Conservation (phyloP, 1,140 invertebrate species). For the Trichomalopsis sarcophagae region DNA sequence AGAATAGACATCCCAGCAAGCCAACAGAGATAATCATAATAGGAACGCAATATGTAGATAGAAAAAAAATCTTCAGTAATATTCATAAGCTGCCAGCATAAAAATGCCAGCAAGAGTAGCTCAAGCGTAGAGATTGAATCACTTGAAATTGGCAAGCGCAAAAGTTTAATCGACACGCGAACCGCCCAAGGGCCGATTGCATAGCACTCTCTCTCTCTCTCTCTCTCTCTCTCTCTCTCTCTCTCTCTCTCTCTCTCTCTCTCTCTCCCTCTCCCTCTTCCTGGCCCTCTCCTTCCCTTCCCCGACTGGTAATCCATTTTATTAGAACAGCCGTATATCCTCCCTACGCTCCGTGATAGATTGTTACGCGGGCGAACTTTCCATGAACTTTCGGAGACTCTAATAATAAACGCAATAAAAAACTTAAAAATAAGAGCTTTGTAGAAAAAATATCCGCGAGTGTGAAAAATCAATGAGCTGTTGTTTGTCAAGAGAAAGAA, state of each 20-base stretch:
- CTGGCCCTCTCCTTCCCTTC: too few species aligned
- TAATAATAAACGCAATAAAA: neutral
- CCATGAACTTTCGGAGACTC: neutral
- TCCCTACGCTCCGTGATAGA: slow-evolving; percentile 4
- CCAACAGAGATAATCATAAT: neutral
- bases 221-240: neutral
- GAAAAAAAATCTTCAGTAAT: neutral
- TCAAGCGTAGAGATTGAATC: neutral
- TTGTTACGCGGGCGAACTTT: slow-evolving; percentile 33
- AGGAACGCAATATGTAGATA: neutral
- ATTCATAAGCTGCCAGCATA: neutral
- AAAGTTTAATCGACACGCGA: slow-evolving; percentile 41
- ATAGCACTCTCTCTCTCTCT: neutral
- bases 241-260: too few species aligned
- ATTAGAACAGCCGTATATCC: neutral
- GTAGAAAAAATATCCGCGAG: slow-evolving; percentile 2
- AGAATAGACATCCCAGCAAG: too few species aligned
- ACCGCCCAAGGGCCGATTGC: neutral
- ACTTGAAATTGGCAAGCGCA: slow-evolving; percentile 19
- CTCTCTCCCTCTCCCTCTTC: too few species aligned
- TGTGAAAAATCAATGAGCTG: slow-evolving; percentile 38
- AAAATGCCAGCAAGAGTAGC: neutral
- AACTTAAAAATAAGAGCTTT: neutral
- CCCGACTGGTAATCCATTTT: slow-evolving; percentile 25
- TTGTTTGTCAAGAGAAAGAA: slow-evolving; percentile 27